Conservation (phyloP, 2,888 invertebrate species). For the Rugalucina vietnamica region DNA sequence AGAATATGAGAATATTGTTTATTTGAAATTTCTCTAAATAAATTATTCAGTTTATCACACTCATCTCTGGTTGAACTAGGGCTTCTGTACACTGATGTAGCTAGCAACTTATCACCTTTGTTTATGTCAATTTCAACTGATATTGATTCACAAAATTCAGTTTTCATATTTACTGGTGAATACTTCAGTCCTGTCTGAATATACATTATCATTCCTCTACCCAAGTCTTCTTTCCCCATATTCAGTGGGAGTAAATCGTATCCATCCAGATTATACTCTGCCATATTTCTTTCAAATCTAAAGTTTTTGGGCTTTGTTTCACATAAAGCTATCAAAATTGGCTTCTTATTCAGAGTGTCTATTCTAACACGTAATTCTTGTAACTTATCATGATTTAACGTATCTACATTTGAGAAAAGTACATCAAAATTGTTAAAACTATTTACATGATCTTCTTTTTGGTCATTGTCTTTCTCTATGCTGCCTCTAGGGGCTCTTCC, state of each 20-base stretch:
- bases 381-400: constrained; percentile 6
- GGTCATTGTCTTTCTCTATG: neutral
- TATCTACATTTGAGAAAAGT: constrained; percentile 24
- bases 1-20: neutral
- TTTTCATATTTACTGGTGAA: neutral
- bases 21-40: neutral
- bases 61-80: neutral
- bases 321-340: neutral
- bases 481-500: neutral
- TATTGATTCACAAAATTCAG: neutral
- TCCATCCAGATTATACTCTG: constrained; percentile 22
- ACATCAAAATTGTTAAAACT: neutral
- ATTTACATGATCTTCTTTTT: constrained; percentile 6
- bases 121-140: neutral
- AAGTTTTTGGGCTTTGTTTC: constrained; percentile 25
- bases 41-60: neutral
- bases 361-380: constrained; percentile 2
- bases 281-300: neutral
- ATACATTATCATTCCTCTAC: constrained; percentile 24
- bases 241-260: constrained; percentile 8
- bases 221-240: neutral
- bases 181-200: neutral
- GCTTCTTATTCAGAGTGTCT: neutral
- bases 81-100: constrained; percentile 16
- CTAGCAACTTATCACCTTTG: neutral